These are phyloP conservation scores for Trichonephila clavata DNA, from an alignment of 1,140 invertebrate genomes.

Conservation along the genomic window DNA sequence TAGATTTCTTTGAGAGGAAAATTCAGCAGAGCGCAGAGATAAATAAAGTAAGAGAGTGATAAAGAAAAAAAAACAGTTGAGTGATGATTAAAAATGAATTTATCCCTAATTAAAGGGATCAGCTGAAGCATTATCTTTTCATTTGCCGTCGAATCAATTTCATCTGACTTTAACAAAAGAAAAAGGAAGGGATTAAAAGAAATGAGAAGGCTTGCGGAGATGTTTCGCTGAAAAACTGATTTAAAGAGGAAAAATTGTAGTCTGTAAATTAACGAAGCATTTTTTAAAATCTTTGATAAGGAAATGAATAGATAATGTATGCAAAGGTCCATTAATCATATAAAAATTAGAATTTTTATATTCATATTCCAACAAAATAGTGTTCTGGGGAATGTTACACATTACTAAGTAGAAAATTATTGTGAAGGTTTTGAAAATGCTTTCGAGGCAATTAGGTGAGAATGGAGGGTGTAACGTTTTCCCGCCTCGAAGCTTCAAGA, in stretches of 20 bases:
- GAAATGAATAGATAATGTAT: neutral
- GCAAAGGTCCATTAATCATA: no score
- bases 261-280: neutral
- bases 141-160: neutral
- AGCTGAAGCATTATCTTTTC: neutral
- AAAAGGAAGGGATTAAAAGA: neutral
- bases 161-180: neutral
- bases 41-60: neutral
- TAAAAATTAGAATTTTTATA: no score
- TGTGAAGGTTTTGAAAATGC: no score
- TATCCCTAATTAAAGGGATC: slow-evolving; percentile 18
- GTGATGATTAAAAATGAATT: neutral
- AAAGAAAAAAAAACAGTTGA: neutral
- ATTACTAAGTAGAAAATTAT: no score
- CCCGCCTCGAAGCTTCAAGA: no score
- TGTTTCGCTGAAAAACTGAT: neutral
- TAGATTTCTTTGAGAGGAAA: neutral
- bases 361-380: no score
- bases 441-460: no score
- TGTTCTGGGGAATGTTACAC: no score
- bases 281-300: neutral
- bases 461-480: no score
- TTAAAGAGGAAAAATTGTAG: neutral
- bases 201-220: neutral
- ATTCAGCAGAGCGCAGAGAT: slow-evolving; percentile 8